A percentile compares a stretch with the other conserved stretches of the same genome.
These are phyloP conservation scores for Oithona nana DNA, from an alignment of 2,888 invertebrate species.

Conservation along the genomic window DNA sequence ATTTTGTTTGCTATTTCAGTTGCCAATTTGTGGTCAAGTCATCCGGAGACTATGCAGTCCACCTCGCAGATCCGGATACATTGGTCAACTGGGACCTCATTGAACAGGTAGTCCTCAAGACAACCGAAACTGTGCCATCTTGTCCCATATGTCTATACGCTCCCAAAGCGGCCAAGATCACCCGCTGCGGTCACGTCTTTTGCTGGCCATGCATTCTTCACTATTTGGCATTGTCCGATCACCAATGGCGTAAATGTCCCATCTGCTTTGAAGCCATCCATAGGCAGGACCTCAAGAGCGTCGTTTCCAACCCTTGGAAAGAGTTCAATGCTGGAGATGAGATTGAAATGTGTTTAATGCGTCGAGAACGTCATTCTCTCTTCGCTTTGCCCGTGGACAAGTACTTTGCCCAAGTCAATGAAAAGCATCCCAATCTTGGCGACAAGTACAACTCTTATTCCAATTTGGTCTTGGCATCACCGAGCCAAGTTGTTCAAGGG, in stretches of 20 bases:
- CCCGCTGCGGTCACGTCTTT: constrained; percentile 82
- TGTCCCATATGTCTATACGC: constrained; percentile 83
- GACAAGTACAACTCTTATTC: constrained; percentile 22
- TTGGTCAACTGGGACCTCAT: constrained; percentile 78
- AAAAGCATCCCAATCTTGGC: constrained; percentile 21
- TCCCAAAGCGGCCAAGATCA: constrained; percentile 69
- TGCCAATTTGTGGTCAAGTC: constrained; percentile 86
- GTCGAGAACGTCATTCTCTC: constrained; percentile 47
- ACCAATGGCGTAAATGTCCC: constrained; percentile 64
- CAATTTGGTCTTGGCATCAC: constrained; percentile 53
- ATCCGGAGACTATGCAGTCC: constrained; percentile 54
- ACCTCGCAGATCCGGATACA: constrained; percentile 62
- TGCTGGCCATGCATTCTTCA: constrained; percentile 91
- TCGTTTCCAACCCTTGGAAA: constrained; percentile 11
- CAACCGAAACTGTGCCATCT: constrained; percentile 40
- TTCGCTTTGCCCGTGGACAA: constrained; percentile 35
- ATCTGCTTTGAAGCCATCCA: constrained; percentile 71
- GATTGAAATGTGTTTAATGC: constrained; percentile 64
- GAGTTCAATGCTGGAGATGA: constrained; percentile 41
- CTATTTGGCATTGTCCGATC: constrained; percentile 67
- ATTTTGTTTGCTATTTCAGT: constrained; percentile 31
- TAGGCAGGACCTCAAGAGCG: constrained; percentile 53
- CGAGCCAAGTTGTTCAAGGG: constrained; percentile 37
- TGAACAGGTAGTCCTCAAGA: constrained; percentile 64
- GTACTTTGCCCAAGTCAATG: constrained; percentile 20